Evolutionary conservation across 2,888 invertebrate genomes (phyloP).

Genomic region (Drosophila antonietae): DNA sequence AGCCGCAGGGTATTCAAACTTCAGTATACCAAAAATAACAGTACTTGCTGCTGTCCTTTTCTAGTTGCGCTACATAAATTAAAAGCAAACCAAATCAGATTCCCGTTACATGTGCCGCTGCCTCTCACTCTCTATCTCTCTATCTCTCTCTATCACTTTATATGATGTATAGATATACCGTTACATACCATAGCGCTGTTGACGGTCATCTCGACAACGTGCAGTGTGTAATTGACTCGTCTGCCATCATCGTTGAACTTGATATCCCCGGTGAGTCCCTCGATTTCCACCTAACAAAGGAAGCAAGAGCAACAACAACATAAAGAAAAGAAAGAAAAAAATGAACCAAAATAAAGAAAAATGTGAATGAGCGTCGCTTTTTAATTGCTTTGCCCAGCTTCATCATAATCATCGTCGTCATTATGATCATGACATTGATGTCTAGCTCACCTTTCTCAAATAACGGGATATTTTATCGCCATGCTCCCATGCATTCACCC

Average conservation of each 20-base stretch:
- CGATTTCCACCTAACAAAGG: slow-evolving; percentile 91
- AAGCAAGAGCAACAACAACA: neutral
- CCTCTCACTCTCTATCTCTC: neutral
- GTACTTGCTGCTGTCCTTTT: neutral
- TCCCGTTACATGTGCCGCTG: slow-evolving; percentile 1
- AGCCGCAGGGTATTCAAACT: neutral
- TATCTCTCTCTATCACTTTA: neutral
- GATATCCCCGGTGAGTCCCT: slow-evolving; percentile 95
- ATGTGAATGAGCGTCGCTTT: slow-evolving; percentile 28
- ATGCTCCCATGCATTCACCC: slow-evolving; percentile 95
- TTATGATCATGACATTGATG: slow-evolving; percentile 53
- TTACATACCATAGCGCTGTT: slow-evolving; percentile 72
- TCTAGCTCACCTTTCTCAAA: slow-evolving; percentile 87
- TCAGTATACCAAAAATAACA: neutral
- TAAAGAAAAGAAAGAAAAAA: neutral
- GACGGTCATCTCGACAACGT: slow-evolving; percentile 96
- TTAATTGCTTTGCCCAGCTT: slow-evolving; percentile 67
- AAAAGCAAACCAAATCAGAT: neutral
- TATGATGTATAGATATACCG: slow-evolving; percentile 12
- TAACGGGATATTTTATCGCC: slow-evolving; percentile 95
- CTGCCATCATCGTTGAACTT: slow-evolving; percentile 96
- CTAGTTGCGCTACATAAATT: slow-evolving; percentile 2
- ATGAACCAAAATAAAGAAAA: slow-evolving; percentile 6
- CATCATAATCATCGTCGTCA: slow-evolving; percentile 12
- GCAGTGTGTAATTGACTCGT: slow-evolving; percentile 94